phyloP scores from a whole-genome alignment of 2,113 vertebrate genomes.

The Pholis gunnellus region DNA sequence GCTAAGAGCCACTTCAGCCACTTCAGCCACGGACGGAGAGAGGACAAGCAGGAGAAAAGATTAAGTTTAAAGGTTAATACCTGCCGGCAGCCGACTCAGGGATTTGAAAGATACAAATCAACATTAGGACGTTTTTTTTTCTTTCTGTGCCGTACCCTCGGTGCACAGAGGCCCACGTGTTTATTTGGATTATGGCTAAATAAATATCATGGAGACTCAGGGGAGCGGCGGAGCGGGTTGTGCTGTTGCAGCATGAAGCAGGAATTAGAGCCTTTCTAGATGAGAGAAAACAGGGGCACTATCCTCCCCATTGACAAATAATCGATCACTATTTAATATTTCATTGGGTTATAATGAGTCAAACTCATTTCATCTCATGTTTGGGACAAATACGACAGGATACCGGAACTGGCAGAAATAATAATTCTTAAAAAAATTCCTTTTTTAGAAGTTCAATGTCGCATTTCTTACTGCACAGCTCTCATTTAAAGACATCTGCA shows the following conservation, averaged over 20 bases:
- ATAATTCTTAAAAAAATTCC: neutral
- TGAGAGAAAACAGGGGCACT: slow-evolving; percentile 31
- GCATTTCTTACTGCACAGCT: neutral
- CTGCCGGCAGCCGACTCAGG: slow-evolving; percentile 23
- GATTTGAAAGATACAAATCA: slow-evolving; percentile 65
- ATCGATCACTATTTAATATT: neutral
- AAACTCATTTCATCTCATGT: neutral
- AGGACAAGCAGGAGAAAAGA: slow-evolving; percentile 28
- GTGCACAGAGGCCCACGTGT: slow-evolving; percentile 51
- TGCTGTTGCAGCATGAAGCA: slow-evolving; percentile 57
- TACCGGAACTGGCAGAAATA: neutral
- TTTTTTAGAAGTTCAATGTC: neutral
- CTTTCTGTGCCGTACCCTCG: slow-evolving; percentile 11
- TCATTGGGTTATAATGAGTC: neutral
- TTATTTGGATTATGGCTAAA: slow-evolving; percentile 72
- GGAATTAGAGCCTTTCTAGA: slow-evolving; percentile 50
- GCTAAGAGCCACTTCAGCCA: slow-evolving; percentile 25
- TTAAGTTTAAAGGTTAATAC: slow-evolving; percentile 69
- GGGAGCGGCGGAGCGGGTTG: slow-evolving; percentile 44
- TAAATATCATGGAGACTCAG: slow-evolving; percentile 67
- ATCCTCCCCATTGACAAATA: neutral
- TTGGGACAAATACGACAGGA: neutral
- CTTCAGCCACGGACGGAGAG: slow-evolving; percentile 12
- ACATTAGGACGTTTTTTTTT: slow-evolving; percentile 45
- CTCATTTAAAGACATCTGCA: neutral